Conservation (phyloP, 2,113 vertebrate species). For the Propithecus coquereli region DNA sequence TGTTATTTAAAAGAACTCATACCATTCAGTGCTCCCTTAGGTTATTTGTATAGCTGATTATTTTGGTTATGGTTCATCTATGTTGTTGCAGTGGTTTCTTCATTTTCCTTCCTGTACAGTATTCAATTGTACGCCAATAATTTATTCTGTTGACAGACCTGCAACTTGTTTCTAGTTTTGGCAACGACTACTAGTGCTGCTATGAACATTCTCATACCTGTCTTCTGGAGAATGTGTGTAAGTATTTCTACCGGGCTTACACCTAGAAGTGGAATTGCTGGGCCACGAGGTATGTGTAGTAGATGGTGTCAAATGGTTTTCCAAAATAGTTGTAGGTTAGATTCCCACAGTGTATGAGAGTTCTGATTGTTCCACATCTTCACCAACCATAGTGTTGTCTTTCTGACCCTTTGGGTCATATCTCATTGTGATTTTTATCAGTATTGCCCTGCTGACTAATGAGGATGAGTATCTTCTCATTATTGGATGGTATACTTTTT, state of each 20-base stretch:
- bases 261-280: not conserved
- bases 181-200: not conserved
- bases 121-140: not conserved
- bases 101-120: not conserved
- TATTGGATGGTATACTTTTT: not conserved
- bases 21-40: not conserved
- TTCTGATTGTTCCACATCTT: not conserved
- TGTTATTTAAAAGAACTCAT: not conserved
- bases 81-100: not conserved
- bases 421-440: not conserved
- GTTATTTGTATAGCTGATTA: not conserved
- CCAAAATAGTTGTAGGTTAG: not conserved
- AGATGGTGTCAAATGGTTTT: accelerated
- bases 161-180: not conserved
- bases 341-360: not conserved
- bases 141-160: not conserved
- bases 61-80: not conserved
- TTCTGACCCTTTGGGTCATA: not conserved
- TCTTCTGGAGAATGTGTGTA: not conserved
- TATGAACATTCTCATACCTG: too few relatives aligned
- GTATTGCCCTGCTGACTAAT: not conserved
- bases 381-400: not conserved
- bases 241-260: not conserved
- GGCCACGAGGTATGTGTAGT: not conserved
- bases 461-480: not conserved